Conservation (phyloP, 2,113 vertebrate species). For the Theropithecus gelada region DNA sequence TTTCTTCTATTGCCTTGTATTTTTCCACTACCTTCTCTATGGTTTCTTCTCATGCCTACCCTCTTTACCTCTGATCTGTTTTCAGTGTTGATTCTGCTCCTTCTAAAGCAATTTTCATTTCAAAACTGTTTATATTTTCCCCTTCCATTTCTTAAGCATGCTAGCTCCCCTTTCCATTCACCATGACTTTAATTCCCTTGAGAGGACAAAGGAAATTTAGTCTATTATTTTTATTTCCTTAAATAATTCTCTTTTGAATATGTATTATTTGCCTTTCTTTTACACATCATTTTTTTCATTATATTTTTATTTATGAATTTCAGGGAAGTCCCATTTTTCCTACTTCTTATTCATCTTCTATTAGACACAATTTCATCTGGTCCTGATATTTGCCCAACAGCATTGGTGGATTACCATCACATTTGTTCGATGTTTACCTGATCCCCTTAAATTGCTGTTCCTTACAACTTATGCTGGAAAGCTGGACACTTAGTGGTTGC, state of each 20-base stretch:
- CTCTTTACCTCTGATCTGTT: background rate
- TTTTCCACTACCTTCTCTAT: background rate
- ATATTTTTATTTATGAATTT: background rate
- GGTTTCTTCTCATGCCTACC: background rate
- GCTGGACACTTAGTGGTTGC: background rate
- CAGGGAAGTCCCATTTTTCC: conserved; percentile 16
- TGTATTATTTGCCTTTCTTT: conserved; percentile 19
- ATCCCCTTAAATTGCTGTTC: background rate
- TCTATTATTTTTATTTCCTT: conserved; percentile 41
- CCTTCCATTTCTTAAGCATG: background rate
- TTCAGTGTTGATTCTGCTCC: background rate
- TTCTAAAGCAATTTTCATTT: conserved; percentile 33
- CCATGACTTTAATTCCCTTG: background rate
- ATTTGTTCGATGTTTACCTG: background rate
- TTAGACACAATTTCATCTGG: background rate
- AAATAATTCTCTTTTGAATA: conserved; percentile 4
- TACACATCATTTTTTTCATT: background rate
- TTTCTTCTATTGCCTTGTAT: background rate
- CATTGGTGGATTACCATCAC: background rate
- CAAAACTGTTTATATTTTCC: background rate
- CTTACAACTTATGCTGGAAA: background rate
- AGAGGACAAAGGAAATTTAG: conserved; percentile 25
- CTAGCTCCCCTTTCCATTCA: background rate
- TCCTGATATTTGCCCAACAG: background rate
- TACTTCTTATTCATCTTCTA: background rate